Base-by-base conservation (phyloP, 1,140 invertebrate genomes). In the Schmidtea mediterranea region DNA sequence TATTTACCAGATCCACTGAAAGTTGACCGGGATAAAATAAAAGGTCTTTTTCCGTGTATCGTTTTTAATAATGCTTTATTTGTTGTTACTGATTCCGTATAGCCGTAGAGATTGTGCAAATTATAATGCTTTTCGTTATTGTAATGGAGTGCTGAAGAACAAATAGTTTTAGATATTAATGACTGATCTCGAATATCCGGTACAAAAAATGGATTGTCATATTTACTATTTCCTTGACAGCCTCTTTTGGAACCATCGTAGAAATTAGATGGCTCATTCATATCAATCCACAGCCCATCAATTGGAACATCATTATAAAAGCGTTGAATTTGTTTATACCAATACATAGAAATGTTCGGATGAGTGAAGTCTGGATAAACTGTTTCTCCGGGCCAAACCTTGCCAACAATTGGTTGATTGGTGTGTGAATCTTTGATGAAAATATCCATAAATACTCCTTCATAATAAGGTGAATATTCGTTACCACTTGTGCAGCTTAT, bases 261-360 rank as follows among this genome's bases (percentile, higher is more conserved):
- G 65, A 80, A 79, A 60, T 78, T 83, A 0, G 77, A 78, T 1
- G 78, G 76, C 59, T 84, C 81, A 63, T 84, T 83, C 81, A 83
- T 71, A 52, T 71, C 68, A 3, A 48, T 48, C 62, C 62, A 64
- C 18, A 62, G 52, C 10, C 81, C 82, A 59, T 86, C 82, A 60
- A 76, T 8, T 46, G 69, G 59, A 21, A 71, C 65, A 39, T 64
- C 53, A 2, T 75, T 59, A 52, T 82, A 74, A 55, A 80, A 74
- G 10, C 66, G 56, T 16, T 66, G 62, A 56, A 82, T 66, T 71
- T 80, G 75, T 49, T 72, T 65, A 1, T 71, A 66, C 75, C 80
- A 86, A 60, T 82, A 86, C 1, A 71, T 59, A 1, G 71, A 67
- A 0, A 74, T 70, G 41, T 75, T 74, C 0, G 79, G 78, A 65